Evolutionary conservation across 2,888 invertebrate species (phyloP).

Genomic region (Biston stratarius): DNA sequence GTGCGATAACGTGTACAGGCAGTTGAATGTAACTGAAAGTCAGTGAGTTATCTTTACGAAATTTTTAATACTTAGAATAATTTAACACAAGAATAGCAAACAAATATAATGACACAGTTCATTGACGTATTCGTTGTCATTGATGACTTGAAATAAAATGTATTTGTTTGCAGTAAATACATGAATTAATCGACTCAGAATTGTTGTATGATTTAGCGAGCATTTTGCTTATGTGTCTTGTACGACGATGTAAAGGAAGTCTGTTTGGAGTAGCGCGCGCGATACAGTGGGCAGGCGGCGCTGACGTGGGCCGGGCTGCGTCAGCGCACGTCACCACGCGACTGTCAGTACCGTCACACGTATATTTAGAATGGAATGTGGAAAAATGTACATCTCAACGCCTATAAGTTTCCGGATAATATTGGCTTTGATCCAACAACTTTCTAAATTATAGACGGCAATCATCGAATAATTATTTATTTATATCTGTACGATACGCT

Average conservation of each 20-base stretch:
- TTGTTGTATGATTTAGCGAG: too few relatives aligned
- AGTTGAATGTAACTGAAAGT: neutral
- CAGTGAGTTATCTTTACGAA: neutral
- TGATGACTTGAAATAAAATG: too few relatives aligned
- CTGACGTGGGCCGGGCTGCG: conserved; percentile 73
- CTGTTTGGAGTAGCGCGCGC: conserved; percentile 55
- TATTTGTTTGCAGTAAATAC: too few relatives aligned
- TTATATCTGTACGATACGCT: conserved; percentile 11
- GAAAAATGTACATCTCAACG: conserved; percentile 67
- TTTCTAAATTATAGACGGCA: conserved; percentile 52
- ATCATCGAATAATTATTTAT: conserved; percentile 25
- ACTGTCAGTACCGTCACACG: conserved; percentile 66
- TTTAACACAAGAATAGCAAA: too few relatives aligned
- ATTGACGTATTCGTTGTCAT: too few relatives aligned
- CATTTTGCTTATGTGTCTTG: too few relatives aligned
- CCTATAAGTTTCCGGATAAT: conserved; percentile 73
- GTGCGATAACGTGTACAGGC: conserved; percentile 19
- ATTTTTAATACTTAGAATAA: too few relatives aligned
- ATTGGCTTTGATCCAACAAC: conserved; percentile 67
- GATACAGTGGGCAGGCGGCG: conserved; percentile 63
- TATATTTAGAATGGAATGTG: conserved; percentile 81
- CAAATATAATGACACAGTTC: too few relatives aligned
- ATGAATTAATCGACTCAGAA: too few relatives aligned
- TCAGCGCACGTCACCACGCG: conserved; percentile 72
- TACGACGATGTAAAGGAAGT: neutral